Evolutionary conservation across 2,888 invertebrate species (phyloP).

Genomic region (Andricus quercusramuli): DNA sequence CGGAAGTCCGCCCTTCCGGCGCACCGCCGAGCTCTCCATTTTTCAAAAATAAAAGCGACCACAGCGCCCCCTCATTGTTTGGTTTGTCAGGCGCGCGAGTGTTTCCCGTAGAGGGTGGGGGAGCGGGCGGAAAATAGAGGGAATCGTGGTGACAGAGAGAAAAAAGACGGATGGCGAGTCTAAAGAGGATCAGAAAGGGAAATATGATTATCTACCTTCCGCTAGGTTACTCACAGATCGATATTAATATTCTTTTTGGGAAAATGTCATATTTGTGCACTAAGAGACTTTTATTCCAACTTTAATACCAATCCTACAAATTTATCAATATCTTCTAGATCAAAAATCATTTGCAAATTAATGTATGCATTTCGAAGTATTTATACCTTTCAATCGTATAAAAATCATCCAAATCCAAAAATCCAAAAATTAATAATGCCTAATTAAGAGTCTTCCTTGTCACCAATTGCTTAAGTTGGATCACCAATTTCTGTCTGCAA

Average conservation of each 20-base stretch:
- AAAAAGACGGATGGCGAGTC: constrained; percentile 28
- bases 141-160: constrained; percentile 37
- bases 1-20: constrained; percentile 74
- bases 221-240: background rate
- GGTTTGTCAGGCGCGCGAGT: constrained; percentile 62
- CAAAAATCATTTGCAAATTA: too few relatives aligned
- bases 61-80: constrained; percentile 72
- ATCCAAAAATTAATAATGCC: too few relatives aligned
- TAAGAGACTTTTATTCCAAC: too few relatives aligned
- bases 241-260: background rate
- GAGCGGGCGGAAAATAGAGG: constrained; percentile 45
- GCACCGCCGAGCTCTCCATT: constrained; percentile 71
- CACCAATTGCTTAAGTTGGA: too few relatives aligned
- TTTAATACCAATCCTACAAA: too few relatives aligned
- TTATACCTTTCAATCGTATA: too few relatives aligned
- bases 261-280: background rate
- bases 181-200: constrained; percentile 12
- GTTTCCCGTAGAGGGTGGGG: constrained; percentile 41
- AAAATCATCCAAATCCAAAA: too few relatives aligned
- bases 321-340: too few relatives aligned
- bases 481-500: too few relatives aligned
- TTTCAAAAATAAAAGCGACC: constrained; percentile 77
- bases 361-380: too few relatives aligned
- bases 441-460: too few relatives aligned
- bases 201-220: constrained; percentile 22